Base-by-base conservation (phyloP, 2,888 invertebrate species). In the Phortica okadai region DNA sequence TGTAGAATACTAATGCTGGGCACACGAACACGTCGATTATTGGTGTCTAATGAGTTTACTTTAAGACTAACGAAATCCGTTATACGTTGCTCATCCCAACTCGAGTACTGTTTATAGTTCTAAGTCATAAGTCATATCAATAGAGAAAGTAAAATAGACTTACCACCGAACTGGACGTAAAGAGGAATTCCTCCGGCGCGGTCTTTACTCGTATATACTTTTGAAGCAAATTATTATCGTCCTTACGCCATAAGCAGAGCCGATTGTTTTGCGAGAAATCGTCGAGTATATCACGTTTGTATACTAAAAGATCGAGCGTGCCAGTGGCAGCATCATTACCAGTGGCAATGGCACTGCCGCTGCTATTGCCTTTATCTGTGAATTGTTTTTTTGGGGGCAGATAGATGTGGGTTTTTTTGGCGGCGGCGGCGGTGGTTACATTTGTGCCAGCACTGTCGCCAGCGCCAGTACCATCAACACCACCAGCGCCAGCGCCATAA, bases 131-230 rank as follows among this genome's bases (percentile, higher is more conserved):
- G 33, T 4, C 4, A 33, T 33, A 33, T 33, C 33, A 33, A 33
- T 42, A 56, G 50, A 74, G 25, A 72, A 14, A 10, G 21, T 62
- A 54, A 33, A 67, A 44, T 50, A 2, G 8, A 85, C 89, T 88
- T 80, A 91, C 91, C 90, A 92, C 91, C 3, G 92, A 92, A 59
- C 91, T 91, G 74, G 91, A 91, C 6, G 91, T 91, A 74, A 91
- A 91, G 0, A 91, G 82, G 59, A 91, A 86, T 73, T 91, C 89
- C 10, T 89, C 89, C 14, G 87, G 86, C 14, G 86, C 82, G 2
- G 89, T 89, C 78, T 90, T 91, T 0, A 91, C 89, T 16, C 91
- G 85, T 64, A 92, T 87, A 78, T 91, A 92, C 77, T 92, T 92
- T 54, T 92, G 92, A 79, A 92, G 81, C 14, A 92, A 83, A 81